Conservation (phyloP, 1,140 invertebrate species). For the Lerema accius region DNA sequence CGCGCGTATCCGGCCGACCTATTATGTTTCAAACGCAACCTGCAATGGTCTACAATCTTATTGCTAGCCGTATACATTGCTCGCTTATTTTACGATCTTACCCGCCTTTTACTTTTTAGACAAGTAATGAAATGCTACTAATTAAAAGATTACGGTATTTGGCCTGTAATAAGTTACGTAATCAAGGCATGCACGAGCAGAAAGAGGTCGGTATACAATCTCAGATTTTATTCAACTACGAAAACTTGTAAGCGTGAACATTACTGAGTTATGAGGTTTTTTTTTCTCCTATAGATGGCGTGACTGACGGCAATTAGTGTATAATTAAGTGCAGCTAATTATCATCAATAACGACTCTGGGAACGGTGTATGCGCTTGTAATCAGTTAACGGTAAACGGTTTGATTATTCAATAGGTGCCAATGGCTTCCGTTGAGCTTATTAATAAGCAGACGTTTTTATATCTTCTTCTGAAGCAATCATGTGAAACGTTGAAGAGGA, state of each 20-base stretch:
- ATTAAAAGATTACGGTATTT: not conserved
- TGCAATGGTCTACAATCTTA: constrained; percentile 9
- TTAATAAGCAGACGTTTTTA: constrained; percentile 8
- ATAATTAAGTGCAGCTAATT: constrained; percentile 29
- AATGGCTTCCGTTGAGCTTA: constrained; percentile 15
- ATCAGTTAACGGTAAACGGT: constrained; percentile 34
- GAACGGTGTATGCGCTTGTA: constrained; percentile 13
- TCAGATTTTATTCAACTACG: constrained; percentile 27
- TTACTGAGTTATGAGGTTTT: constrained; percentile 30
- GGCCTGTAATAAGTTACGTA: constrained; percentile 6
- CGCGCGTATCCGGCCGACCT: constrained; percentile 36
- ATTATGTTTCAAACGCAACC: constrained; percentile 35
- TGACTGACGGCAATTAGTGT: constrained; percentile 30
- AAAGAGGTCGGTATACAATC: constrained; percentile 29
- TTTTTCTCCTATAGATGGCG: constrained; percentile 35
- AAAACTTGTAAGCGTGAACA: constrained; percentile 36
- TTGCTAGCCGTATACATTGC: constrained; percentile 27
- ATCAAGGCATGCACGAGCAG: constrained; percentile 26
- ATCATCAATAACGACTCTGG: constrained; percentile 22
- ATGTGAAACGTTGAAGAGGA: not conserved
- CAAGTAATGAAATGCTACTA: constrained; percentile 8
- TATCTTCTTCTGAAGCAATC: not conserved
- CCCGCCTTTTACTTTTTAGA: not conserved
- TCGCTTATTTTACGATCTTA: not conserved
- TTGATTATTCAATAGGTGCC: constrained; percentile 21